phyloP scores from a whole-genome alignment of 2,797 vertebrate species.

The Girardinus metallicus region DNA sequence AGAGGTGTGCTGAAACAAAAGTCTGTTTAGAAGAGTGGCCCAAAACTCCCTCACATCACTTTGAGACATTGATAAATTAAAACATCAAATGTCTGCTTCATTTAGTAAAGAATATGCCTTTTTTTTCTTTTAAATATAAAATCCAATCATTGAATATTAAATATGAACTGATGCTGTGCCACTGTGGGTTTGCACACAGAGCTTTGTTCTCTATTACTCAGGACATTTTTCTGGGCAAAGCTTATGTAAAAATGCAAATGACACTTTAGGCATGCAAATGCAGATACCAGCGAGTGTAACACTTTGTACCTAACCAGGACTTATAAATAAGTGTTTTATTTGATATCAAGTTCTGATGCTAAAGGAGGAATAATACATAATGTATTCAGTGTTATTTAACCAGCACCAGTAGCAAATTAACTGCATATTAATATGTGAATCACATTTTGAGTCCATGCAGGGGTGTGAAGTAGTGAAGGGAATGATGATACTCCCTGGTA shows the following conservation, averaged over 20 bases:
- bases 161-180: background rate
- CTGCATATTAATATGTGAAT: conserved; percentile 54
- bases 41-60: background rate
- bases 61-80: background rate
- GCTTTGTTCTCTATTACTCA: conserved; percentile 35
- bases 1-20: background rate
- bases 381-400: conserved; percentile 63
- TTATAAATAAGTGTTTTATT: conserved; percentile 61
- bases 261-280: conserved; percentile 59
- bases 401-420: conserved; percentile 49
- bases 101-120: background rate
- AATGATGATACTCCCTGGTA: conserved; percentile 36
- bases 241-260: conserved; percentile 69
- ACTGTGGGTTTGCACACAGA: conserved; percentile 25
- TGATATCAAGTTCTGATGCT: conserved; percentile 47
- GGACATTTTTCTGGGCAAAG: conserved; percentile 41
- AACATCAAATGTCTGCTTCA: background rate
- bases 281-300: conserved; percentile 39
- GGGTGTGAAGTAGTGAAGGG: conserved; percentile 60
- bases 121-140: background rate
- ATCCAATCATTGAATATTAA: background rate
- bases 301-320: conserved; percentile 38
- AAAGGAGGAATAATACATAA: conserved; percentile 51
- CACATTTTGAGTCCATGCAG: conserved; percentile 44
- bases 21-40: background rate